Evolutionary conservation across 2,797 vertebrate species (phyloP).

Genomic region (Otolemur crassicaudatus): DNA sequence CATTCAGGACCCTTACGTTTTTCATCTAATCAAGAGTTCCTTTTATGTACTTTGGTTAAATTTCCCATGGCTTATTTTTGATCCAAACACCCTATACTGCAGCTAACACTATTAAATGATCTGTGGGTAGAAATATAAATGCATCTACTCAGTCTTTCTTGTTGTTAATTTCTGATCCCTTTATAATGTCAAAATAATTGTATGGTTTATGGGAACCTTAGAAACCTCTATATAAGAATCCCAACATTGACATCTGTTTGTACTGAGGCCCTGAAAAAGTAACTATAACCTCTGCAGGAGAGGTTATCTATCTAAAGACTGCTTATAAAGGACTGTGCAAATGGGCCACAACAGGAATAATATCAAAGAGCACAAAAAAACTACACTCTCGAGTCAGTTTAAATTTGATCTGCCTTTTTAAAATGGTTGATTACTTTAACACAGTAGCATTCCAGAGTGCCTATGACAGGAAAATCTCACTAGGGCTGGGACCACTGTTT

Average conservation of each 20-base stretch:
- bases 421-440: constrained; percentile 49
- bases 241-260: not conserved
- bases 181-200: not conserved
- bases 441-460: not conserved
- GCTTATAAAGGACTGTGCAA: constrained; percentile 1
- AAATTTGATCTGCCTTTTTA: not conserved
- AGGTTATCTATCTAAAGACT: not conserved
- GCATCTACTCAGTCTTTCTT: not conserved
- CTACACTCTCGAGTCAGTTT: not conserved
- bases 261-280: not conserved
- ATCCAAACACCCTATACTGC: not conserved
- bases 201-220: not conserved
- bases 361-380: not conserved
- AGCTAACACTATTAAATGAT: not conserved
- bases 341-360: not conserved
- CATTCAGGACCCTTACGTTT: not conserved
- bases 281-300: not conserved
- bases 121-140: not conserved
- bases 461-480: not conserved
- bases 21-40: not conserved
- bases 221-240: not conserved
- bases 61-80: not conserved
- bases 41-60: constrained; percentile 20
- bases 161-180: not conserved
- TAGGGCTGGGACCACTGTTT: not conserved